Conservation (phyloP, 2,113 vertebrate species). For the Heliornis fulica region DNA sequence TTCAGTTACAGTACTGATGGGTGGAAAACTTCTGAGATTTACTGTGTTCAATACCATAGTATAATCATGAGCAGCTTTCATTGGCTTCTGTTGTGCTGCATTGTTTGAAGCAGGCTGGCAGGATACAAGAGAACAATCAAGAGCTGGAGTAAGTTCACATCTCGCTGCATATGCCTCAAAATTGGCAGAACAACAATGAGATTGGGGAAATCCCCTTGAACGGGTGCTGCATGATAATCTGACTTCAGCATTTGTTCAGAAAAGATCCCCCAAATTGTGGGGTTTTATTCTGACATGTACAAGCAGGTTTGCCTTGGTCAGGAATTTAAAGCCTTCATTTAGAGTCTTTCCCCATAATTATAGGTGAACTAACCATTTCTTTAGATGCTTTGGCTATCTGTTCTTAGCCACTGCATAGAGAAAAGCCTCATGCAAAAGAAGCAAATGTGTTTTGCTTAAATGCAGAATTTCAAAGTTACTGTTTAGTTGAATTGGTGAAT, state of each 20-base stretch:
- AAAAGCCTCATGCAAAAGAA: not conserved
- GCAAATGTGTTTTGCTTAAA: not conserved
- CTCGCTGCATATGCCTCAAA: conserved; percentile 14
- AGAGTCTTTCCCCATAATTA: not conserved
- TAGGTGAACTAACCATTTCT: not conserved
- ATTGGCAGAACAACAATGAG: conserved; percentile 49
- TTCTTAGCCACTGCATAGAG: not conserved
- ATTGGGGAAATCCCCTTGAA: conserved; percentile 34
- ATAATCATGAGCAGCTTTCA: not conserved
- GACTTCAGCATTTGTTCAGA: not conserved
- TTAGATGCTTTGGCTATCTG: not conserved
- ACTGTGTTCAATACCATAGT: not conserved
- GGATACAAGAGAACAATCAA: conserved; percentile 44
- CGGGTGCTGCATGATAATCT: not conserved
- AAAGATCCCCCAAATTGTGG: not conserved
- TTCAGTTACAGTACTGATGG: not conserved
- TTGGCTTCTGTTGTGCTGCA: not conserved
- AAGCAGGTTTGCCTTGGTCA: not conserved
- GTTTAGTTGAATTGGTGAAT: not conserved
- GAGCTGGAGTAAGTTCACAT: conserved; percentile 37
- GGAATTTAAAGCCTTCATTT: not conserved
- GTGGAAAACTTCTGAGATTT: conserved; percentile 18
- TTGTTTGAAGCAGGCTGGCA: conserved; percentile 24
- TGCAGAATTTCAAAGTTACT: not conserved
- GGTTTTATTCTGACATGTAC: not conserved